Percentiles rank a stretch among this genome's conserved stretches.
Evolutionary conservation across 2,113 vertebrate genomes (phyloP).

Genomic region (Malaclemys terrapin): DNA sequence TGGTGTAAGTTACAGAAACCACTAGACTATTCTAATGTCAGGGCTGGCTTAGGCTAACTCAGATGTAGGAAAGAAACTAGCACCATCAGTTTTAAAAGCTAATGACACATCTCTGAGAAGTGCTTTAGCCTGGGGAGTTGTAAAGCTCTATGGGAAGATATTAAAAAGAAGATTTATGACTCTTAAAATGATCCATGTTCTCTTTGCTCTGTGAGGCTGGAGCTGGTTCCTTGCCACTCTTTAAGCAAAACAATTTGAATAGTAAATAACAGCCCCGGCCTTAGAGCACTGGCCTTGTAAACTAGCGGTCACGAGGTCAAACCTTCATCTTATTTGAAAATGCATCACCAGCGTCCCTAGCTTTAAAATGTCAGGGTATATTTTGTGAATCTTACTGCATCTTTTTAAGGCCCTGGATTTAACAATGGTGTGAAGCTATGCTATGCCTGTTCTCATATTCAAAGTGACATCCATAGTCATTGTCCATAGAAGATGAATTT

Average conservation of each 20-base stretch:
- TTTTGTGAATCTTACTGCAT: neutral
- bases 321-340: neutral
- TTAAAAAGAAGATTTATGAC: neutral
- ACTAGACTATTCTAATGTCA: neutral
- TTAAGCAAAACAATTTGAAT: neutral
- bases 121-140: fast-evolving
- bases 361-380: neutral
- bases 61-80: fast-evolving
- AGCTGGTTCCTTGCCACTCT: neutral
- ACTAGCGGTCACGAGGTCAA: fast-evolving
- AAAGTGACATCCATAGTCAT: neutral
- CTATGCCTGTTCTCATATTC: neutral
- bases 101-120: fast-evolving
- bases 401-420: neutral
- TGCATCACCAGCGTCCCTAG: neutral
- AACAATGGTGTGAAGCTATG: neutral
- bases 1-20: neutral
- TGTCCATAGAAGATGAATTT: neutral
- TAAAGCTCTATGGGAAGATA: neutral
- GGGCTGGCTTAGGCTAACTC: fast-evolving
- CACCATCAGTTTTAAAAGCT: fast-evolving
- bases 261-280: neutral
- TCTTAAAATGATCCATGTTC: fast-evolving
- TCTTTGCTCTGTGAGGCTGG: neutral
- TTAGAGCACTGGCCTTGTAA: neutral